Conservation (phyloP, 2,888 invertebrate species). For the Bruchidius siliquastri region DNA sequence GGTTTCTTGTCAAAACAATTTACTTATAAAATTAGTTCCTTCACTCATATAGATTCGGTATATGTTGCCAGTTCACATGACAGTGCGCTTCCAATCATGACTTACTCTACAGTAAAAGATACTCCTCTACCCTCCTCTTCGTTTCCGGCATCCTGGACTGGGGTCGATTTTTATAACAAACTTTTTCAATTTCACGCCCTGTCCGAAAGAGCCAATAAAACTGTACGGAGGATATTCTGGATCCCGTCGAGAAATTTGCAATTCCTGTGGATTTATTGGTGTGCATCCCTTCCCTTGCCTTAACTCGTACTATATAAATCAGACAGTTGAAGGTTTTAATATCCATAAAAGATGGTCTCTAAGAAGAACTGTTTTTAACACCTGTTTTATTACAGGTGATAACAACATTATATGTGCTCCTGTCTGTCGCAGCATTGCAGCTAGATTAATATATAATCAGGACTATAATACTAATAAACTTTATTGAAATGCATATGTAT, state of each 20-base stretch:
- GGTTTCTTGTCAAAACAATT: too few species aligned
- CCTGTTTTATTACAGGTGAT: background rate
- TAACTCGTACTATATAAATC: constrained; percentile 35
- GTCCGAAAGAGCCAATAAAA: constrained; percentile 43
- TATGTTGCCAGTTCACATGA: too few species aligned
- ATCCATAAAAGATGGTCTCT: constrained; percentile 28
- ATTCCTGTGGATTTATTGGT: background rate
- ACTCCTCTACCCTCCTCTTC: background rate
- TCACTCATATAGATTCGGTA: too few species aligned
- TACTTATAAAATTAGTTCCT: too few species aligned
- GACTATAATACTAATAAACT: too few species aligned
- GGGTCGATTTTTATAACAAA: constrained; percentile 39
- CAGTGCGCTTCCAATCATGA: background rate
- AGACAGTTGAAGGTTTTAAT: constrained; percentile 40
- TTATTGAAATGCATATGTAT: too few species aligned
- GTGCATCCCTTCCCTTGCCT: background rate
- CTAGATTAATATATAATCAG: too few species aligned
- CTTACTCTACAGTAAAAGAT: background rate
- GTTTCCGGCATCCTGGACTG: background rate
- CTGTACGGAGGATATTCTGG: constrained; percentile 35
- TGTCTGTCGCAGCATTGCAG: too few species aligned
- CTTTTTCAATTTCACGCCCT: constrained; percentile 47
- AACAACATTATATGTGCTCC: too few species aligned
- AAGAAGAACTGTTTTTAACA: background rate
- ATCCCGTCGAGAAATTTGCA: background rate